A percentile compares a stretch with the other conserved stretches of the same genome.
Evolutionary conservation across 2,113 vertebrate species (phyloP).

Genomic region (Psittacus erithacus): DNA sequence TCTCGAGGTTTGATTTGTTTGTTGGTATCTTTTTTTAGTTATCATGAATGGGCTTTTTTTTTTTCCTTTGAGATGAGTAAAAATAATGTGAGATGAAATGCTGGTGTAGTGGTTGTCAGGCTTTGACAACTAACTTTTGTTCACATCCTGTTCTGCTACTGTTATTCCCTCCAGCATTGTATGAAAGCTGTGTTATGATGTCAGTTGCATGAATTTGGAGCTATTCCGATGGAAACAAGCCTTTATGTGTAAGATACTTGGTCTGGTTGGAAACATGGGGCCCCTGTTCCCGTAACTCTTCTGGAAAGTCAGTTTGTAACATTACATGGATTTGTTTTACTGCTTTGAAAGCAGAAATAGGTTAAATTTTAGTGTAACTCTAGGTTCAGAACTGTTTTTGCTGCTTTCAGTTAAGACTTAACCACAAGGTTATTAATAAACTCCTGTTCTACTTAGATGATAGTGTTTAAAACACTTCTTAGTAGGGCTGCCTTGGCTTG

Average conservation of each 20-base stretch:
- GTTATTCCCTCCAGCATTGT: neutral
- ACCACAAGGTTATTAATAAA: constrained; percentile 1
- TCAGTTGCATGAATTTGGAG: neutral
- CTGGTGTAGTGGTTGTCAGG: neutral
- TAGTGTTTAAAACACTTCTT: neutral
- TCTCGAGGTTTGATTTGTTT: neutral
- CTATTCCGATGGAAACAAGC: neutral
- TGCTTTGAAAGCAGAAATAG: neutral
- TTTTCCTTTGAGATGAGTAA: neutral
- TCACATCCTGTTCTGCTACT: constrained; percentile 5
- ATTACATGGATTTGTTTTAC: neutral
- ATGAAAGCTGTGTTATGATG: neutral
- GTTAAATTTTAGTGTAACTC: neutral
- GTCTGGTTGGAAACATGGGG: neutral
- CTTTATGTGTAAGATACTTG: neutral
- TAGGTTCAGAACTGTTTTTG: neutral
- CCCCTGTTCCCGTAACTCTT: neutral
- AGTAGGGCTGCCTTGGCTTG: neutral
- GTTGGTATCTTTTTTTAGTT: neutral
- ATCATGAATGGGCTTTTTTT: neutral
- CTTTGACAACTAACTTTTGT: neutral
- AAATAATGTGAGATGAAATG: neutral
- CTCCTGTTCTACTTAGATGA: neutral
- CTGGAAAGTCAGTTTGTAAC: neutral
- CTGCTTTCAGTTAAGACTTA: neutral